Percentiles rank a stretch among this genome's conserved stretches.
phyloP scores from a whole-genome alignment of 1,140 invertebrate genomes.

The Pemphigus obesinymphae region DNA sequence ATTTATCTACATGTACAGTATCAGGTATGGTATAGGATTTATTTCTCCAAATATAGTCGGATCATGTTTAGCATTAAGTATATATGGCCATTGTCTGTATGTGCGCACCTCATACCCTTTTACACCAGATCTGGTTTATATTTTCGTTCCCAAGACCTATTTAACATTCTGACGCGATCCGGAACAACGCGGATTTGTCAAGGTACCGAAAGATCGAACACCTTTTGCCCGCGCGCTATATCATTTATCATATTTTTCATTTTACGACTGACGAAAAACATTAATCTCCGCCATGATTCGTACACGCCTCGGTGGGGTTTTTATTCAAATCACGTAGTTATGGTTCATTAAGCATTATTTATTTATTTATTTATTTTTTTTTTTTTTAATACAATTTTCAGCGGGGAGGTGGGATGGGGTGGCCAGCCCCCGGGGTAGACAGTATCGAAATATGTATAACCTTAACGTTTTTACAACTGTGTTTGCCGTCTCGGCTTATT shows the following conservation, averaged over 20 bases:
- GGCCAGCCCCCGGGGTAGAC: not conserved
- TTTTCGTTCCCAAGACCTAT: constrained; percentile 31
- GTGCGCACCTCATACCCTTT: not conserved
- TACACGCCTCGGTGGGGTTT: not conserved
- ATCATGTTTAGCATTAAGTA: not conserved
- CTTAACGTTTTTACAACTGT: not conserved
- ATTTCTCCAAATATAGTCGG: no score
- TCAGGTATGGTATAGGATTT: no score
- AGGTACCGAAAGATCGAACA: constrained; percentile 19
- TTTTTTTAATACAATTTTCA: not conserved
- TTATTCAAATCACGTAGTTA: constrained; percentile 37
- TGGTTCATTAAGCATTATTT: constrained; percentile 31
- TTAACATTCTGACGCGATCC: constrained; percentile 27
- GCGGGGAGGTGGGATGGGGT: no score
- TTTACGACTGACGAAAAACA: constrained; percentile 33
- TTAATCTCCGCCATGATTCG: constrained; percentile 30
- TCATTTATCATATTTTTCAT: constrained; percentile 39
- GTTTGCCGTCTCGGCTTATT: not conserved
- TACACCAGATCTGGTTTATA: constrained; percentile 12
- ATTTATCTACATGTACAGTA: no score
- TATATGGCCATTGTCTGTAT: not conserved
- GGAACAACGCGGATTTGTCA: constrained; percentile 37
- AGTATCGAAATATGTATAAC: not conserved
- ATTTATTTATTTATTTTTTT: constrained; percentile 6
- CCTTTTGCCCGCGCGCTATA: not conserved